These are phyloP conservation scores for Dicentrarchus labrax DNA, from an alignment of 2,113 vertebrate species.

Conservation along the genomic window DNA sequence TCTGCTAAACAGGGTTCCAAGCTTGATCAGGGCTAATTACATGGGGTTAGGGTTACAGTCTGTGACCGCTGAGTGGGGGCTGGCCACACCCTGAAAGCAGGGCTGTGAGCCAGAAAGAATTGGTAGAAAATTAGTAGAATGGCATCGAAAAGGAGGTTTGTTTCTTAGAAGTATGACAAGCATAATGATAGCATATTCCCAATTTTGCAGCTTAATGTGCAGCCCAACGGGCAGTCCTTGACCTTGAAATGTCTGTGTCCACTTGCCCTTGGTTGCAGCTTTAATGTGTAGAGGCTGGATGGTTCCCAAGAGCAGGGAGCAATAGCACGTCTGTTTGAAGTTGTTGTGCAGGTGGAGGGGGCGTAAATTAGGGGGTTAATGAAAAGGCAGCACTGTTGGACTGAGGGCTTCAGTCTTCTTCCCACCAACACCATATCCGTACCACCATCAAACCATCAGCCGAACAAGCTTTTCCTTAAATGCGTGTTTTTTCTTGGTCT, in stretches of 20 bases:
- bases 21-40: slow-evolving; percentile 76
- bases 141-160: background rate
- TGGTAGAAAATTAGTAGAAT: background rate
- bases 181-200: background rate
- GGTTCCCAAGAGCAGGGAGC: slow-evolving; percentile 29
- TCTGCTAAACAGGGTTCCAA: slow-evolving; percentile 57
- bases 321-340: slow-evolving; percentile 51
- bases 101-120: background rate
- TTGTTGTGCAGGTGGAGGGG: slow-evolving; percentile 46
- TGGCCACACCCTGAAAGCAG: slow-evolving; percentile 31
- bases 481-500: slow-evolving; percentile 19
- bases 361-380: slow-evolving; percentile 56
- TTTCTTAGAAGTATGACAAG: background rate
- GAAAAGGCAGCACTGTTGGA: slow-evolving; percentile 49
- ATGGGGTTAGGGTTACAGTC: slow-evolving; percentile 61
- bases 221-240: background rate
- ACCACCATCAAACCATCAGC: slow-evolving; percentile 11
- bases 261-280: slow-evolving; percentile 17
- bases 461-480: background rate
- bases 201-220: background rate
- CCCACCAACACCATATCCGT: slow-evolving; percentile 42
- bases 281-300: background rate
- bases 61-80: slow-evolving; percentile 28
- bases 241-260: slow-evolving; percentile 42
- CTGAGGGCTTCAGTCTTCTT: slow-evolving; percentile 36